Percentiles rank a stretch among this genome's conserved stretches.
These are phyloP conservation scores for Epinephelus coioides DNA, from an alignment of 2,797 vertebrate species.

Conservation along the genomic window DNA sequence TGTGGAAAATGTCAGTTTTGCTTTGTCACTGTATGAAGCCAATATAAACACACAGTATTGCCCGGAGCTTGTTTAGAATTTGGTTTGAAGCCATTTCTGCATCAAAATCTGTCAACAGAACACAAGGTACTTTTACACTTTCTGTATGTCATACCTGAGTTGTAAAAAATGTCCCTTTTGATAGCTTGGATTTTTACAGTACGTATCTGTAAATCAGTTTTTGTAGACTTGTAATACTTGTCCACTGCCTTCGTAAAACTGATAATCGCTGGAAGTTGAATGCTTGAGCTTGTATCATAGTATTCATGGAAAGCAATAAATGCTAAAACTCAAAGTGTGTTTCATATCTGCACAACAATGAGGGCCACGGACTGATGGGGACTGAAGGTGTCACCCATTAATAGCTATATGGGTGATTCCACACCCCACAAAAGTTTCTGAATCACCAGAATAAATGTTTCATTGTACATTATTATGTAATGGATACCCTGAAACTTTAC, in stretches of 20 bases:
- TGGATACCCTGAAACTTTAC: no score
- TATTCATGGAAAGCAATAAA: conserved; percentile 99
- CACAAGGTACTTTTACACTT: conserved; percentile 75
- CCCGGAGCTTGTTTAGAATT: conserved; percentile 42
- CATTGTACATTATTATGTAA: no score
- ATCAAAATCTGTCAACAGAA: conserved; percentile 41
- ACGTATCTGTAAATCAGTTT: conserved; percentile 94
- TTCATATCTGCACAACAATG: conserved; percentile 1
- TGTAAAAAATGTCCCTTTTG: conserved; percentile 93
- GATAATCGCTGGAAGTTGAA: conserved; percentile 92
- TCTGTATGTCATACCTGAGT: conserved; percentile 90
- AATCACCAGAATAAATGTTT: no score
- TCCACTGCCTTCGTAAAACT: conserved; percentile 94
- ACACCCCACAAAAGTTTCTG: background rate
- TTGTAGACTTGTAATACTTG: conserved; percentile 93
- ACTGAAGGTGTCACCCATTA: background rate
- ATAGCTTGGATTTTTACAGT: conserved; percentile 93
- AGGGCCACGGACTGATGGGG: background rate
- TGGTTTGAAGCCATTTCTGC: conserved; percentile 55
- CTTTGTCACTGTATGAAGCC: conserved; percentile 55
- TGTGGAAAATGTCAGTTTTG: conserved; percentile 44
- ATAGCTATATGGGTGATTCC: background rate
- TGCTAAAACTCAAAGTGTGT: conserved; percentile 81
- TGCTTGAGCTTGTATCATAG: conserved; percentile 96
- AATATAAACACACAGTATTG: conserved; percentile 45